Evolutionary conservation across 1,140 invertebrate genomes (phyloP), one percentile per base, ranked within the genome.

Genomic region (Trichonephila inaurata): DNA sequence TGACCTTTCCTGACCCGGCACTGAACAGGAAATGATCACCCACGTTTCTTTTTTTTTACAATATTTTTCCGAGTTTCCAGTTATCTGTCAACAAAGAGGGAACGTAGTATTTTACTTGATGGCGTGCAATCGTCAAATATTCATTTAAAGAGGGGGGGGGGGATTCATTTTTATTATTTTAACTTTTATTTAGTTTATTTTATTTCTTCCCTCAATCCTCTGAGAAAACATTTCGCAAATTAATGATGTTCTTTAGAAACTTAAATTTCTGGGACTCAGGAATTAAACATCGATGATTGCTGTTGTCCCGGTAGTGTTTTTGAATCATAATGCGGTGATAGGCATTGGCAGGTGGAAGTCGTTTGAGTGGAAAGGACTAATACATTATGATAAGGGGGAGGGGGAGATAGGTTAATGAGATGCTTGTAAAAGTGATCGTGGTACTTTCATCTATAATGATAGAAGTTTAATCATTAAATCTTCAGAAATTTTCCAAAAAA

Each of bases 11-110:
- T 77, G 72, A 77, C 72, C 69, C 16, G 7, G 6, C 72, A 40
- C 33, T 28, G 72, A 77, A 77, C 72, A 77, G 72, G 72, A 77
- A 77, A 77, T 40, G 72, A 77, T 77, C 72, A 40, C 72, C 72
- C 72, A 40, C 72, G 72, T 16, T 77, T 77, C 33, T 28, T 77
- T 40, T 77, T 51, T 51, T 51, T 40, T 16, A 40, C 72, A 33
- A 40, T 51, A 51, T 51, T 51, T 51, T 51, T 51, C 51, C 51
- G 10, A 10, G 51, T 51, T 51, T 77, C 18, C 28, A 77, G 28
- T 77, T 5, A 33, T 77, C 33, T 40, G 72, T 77, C 72, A 77
- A 40, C 28, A 77, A 77, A 77, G 28, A 77, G 28, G 33, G 33
- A 77, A 18, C 2, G 5, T 33, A 40, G 16, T 4, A 40, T 77